Evolutionary conservation across 2,888 invertebrate species (phyloP).

Genomic region (Salpingus planirostris): DNA sequence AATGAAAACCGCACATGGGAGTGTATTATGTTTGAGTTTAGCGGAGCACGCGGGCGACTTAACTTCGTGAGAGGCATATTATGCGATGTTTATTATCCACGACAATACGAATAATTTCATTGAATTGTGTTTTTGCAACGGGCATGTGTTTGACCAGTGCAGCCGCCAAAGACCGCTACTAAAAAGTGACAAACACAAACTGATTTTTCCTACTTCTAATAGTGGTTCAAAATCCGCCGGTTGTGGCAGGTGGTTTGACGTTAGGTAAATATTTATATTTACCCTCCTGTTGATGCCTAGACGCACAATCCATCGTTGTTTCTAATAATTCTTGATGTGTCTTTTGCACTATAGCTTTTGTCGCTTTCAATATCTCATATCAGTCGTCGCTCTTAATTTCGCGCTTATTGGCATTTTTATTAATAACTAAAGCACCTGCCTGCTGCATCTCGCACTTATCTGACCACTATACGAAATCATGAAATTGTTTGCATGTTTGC

Average conservation of each 20-base stretch:
- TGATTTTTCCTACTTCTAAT: constrained; percentile 16
- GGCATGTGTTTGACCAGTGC: constrained; percentile 30
- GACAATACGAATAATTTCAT: constrained; percentile 27
- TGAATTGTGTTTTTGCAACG: constrained; percentile 27
- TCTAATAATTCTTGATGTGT: constrained; percentile 12
- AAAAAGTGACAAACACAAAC: constrained; percentile 26
- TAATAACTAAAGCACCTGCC: too few species aligned
- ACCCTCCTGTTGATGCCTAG: constrained; percentile 18
- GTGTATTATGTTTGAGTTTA: constrained; percentile 38
- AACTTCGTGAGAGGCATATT: constrained; percentile 27
- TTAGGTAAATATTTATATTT: constrained; percentile 36
- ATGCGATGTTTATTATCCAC: constrained; percentile 38
- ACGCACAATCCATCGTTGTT: constrained; percentile 9
- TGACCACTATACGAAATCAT: constrained; percentile 3
- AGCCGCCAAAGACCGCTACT: constrained; percentile 26
- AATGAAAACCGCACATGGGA: constrained; percentile 33
- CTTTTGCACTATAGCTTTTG: too few species aligned
- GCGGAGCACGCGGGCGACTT: constrained; percentile 33
- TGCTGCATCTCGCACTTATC: constrained; percentile 9
- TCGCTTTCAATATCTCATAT: too few species aligned
- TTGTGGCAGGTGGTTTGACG: constrained; percentile 37
- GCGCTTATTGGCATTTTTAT: too few species aligned
- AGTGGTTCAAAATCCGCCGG: constrained; percentile 32
- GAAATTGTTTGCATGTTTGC: too few species aligned
- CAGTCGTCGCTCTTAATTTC: too few species aligned